A percentile compares a stretch with the other conserved stretches of the same genome.
phyloP scores from a whole-genome alignment of 2,113 vertebrate genomes.

The Albula glossodonta region DNA sequence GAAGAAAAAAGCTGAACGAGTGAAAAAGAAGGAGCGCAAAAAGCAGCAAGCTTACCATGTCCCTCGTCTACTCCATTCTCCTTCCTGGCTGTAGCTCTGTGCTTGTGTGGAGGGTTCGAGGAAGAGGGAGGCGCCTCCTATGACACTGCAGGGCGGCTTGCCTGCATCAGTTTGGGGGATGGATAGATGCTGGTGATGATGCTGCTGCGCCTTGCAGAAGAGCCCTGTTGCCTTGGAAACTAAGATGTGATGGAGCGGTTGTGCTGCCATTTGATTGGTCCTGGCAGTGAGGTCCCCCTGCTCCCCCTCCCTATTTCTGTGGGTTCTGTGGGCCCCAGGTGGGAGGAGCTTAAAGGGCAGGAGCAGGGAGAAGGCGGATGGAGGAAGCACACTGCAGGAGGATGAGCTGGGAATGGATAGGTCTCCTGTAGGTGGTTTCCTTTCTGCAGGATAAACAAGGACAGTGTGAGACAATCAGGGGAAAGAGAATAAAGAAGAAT shows the following conservation, averaged over 20 bases:
- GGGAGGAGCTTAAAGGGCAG: slow-evolving; percentile 42
- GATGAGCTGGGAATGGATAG: not conserved
- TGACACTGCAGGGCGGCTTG: slow-evolving; percentile 84
- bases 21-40: slow-evolving; percentile 48
- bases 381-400: not conserved
- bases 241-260: slow-evolving; percentile 87
- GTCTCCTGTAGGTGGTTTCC: not conserved
- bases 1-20: slow-evolving; percentile 40
- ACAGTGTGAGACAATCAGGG: not conserved
- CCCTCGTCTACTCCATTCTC: slow-evolving; percentile 73
- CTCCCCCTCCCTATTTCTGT: slow-evolving; percentile 41
- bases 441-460: not conserved
- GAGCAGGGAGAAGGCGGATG: slow-evolving; percentile 33
- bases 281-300: slow-evolving; percentile 68
- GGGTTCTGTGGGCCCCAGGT: slow-evolving; percentile 38
- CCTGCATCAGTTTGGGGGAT: slow-evolving; percentile 81
- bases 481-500: not conserved
- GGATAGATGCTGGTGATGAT: slow-evolving; percentile 70
- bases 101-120: slow-evolving; percentile 75
- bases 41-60: slow-evolving; percentile 80
- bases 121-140: slow-evolving; percentile 81
- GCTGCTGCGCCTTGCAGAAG: slow-evolving; percentile 95
- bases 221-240: slow-evolving; percentile 90
- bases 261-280: slow-evolving; percentile 83
- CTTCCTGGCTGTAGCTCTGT: slow-evolving; percentile 75